phyloP scores from a whole-genome alignment of 2,888 invertebrate genomes.

The Tetanocera ferruginea region DNA sequence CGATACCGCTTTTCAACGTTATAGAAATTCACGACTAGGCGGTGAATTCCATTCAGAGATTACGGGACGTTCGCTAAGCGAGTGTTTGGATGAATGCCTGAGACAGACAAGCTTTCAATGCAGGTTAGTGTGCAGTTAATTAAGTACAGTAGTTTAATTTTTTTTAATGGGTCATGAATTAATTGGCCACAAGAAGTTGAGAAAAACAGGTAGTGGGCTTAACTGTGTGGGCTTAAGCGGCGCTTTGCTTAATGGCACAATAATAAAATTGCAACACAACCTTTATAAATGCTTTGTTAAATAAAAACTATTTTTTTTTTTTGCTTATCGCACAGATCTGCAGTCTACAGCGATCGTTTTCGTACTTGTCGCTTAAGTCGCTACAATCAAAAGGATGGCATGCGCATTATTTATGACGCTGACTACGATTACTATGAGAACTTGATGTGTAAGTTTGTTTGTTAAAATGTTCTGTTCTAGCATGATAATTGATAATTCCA shows the following conservation, averaged over 20 bases:
- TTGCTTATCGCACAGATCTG: slow-evolving; percentile 75
- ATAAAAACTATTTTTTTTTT: neutral
- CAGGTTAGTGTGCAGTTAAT: slow-evolving; percentile 59
- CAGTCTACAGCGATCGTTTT: slow-evolving; percentile 88
- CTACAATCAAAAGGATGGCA: slow-evolving; percentile 89
- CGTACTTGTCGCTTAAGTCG: slow-evolving; percentile 87
- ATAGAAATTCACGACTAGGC: slow-evolving; percentile 87
- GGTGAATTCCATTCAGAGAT: slow-evolving; percentile 93
- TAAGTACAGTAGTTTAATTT: neutral
- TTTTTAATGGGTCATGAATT: slow-evolving; percentile 18
- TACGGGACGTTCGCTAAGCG: slow-evolving; percentile 87
- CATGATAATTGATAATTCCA: neutral
- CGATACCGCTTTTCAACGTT: slow-evolving; percentile 87
- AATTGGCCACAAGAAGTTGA: neutral
- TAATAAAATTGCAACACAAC: neutral
- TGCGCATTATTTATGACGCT: slow-evolving; percentile 89
- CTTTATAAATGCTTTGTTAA: neutral
- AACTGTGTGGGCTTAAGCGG: neutral
- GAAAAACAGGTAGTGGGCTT: neutral
- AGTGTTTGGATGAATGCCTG: slow-evolving; percentile 90
- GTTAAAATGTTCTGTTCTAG: neutral
- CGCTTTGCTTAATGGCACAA: neutral
- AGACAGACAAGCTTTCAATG: slow-evolving; percentile 91
- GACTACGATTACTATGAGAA: slow-evolving; percentile 95
- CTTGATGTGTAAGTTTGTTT: slow-evolving; percentile 83